Evolutionary conservation across 1,140 invertebrate genomes (phyloP), one percentile per base, ranked within the genome.

Genomic region (Cataglyphis hispanica): DNA sequence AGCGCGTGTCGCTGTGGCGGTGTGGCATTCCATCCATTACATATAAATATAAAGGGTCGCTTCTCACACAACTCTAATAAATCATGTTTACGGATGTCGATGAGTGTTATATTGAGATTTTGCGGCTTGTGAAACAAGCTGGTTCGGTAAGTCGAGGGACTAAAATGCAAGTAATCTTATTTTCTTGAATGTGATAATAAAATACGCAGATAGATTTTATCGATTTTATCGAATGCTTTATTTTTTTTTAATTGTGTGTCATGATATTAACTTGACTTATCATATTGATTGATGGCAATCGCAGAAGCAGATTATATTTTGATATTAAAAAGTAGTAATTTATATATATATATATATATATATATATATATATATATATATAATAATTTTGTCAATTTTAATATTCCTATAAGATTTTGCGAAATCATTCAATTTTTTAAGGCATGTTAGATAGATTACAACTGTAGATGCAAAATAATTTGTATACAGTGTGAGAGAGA

Each of bases 81-180:
- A 84, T 27, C 67, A 90, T 90, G 88, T 46, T 43, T 43, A 43
- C 87, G 63, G 92, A 95, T 78, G 70, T 95, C 25, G 94, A 96
- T 53, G 91, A 95, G 70, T 96, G 93, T 89, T 96, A 95, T 74
- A 92, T 96, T 31, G 91, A 94, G 5, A 95, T 94, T 22, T 91
- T 95, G 78, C 91, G 94, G 80, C 90, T 96, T 34, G 94, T 95
- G 2, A 94, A 96, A 80, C 92, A 95, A 88, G 96, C 96, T 56
- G 96, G 96, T 58, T 84, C 83, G 63, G 90, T 92, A 67, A 89
- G 86, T 63, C 1, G 53, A 78, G 8, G 0, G 3, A 25, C 1
- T 27, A 13, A 77, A 63, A 25, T 11, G n/a, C 13, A 43, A 27
- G 4, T 69, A 2, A 34, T 31, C 1, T 31, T 50, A 11, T 27